Percentiles rank a stretch among this genome's conserved stretches.
Conservation (phyloP, 1,140 invertebrate species). For the Drosophila seguyi region DNA sequence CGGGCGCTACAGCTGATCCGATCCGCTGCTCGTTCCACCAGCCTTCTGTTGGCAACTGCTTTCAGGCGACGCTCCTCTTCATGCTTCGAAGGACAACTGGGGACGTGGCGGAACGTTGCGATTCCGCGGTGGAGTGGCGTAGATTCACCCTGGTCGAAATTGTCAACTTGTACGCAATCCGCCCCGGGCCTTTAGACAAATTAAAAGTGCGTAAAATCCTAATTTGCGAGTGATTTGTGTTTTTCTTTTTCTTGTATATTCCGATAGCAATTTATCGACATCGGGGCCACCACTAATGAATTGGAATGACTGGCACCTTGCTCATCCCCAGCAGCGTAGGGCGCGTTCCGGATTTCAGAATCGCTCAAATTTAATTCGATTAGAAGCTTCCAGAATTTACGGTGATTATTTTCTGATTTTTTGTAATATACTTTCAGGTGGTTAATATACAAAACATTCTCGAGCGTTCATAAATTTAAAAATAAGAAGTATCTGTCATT, state of each 20-base stretch:
- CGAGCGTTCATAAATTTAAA: background rate
- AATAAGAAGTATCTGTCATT: background rate
- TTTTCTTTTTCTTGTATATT: constrained; percentile 41
- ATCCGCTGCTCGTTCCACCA: constrained; percentile 34
- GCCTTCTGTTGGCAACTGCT: constrained; percentile 22
- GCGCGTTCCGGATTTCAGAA: constrained; percentile 1
- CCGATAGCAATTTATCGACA: constrained; percentile 36
- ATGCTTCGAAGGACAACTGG: constrained; percentile 3
- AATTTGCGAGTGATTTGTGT: constrained; percentile 42
- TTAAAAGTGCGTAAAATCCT: constrained; percentile 38
- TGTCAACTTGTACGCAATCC: background rate
- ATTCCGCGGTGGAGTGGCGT: constrained; percentile 8
- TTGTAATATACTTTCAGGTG: background rate
- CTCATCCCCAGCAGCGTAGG: constrained; percentile 11
- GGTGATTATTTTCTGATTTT: background rate
- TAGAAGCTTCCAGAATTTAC: background rate
- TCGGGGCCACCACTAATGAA: constrained; percentile 2
- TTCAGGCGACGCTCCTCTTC: constrained; percentile 27
- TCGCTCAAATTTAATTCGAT: background rate
- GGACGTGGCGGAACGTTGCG: background rate
- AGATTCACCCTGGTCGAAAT: constrained; percentile 1
- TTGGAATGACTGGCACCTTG: constrained; percentile 26
- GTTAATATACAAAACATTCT: background rate
- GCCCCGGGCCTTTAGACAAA: constrained; percentile 1
- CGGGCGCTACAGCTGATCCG: constrained; percentile 23